phyloP scores from a whole-genome alignment of 2,113 vertebrate genomes.

The Cepphus grylle region DNA sequence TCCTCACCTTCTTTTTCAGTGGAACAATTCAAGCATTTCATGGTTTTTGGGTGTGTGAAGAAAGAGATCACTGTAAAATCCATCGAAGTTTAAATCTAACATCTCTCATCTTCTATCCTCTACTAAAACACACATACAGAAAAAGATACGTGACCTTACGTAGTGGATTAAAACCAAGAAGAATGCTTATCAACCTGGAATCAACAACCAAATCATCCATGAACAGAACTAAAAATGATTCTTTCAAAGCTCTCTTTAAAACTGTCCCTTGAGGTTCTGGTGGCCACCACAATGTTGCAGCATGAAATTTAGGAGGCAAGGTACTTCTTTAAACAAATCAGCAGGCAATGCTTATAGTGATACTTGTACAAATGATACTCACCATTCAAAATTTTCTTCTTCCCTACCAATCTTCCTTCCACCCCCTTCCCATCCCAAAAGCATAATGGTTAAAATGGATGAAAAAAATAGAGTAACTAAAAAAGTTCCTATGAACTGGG shows the following conservation, averaged over 20 bases:
- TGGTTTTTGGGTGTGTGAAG: not conserved
- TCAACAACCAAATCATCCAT: not conserved
- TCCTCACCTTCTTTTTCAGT: not conserved
- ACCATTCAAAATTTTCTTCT: not conserved
- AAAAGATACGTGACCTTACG: not conserved
- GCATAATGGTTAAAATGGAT: not conserved
- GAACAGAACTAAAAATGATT: not conserved
- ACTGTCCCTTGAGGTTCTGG: not conserved
- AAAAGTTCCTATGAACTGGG: constrained; percentile 21
- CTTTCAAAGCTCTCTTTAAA: not conserved
- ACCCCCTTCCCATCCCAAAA: not conserved
- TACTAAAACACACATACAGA: not conserved
- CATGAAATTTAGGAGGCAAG: not conserved
- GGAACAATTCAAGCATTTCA: not conserved
- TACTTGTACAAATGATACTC: not conserved
- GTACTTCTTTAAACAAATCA: not conserved
- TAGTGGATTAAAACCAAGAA: not conserved
- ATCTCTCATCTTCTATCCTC: not conserved
- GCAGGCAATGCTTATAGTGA: not conserved
- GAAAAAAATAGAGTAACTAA: constrained; percentile 33
- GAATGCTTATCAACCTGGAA: not conserved
- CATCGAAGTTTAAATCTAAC: not conserved
- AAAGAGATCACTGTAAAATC: not conserved
- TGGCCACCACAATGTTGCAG: not conserved
- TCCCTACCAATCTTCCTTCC: not conserved